Percentiles rank a stretch among this genome's conserved stretches.
These are phyloP conservation scores for Otolemur garnettii DNA, from an alignment of 2,113 vertebrate genomes.

Conservation along the genomic window DNA sequence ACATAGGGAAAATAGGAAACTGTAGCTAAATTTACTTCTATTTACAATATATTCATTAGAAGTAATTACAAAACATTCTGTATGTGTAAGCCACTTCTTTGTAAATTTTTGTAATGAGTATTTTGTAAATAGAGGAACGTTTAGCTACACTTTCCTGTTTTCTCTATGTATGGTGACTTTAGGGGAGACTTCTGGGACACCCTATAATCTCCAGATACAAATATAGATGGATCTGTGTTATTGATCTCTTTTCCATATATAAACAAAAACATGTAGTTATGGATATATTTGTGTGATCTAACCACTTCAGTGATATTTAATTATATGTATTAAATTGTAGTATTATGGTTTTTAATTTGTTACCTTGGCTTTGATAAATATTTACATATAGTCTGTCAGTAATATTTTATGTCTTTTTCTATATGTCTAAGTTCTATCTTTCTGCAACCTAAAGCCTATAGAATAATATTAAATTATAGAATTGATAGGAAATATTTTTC, in stretches of 20 bases:
- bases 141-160: too few species aligned
- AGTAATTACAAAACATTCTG: too few species aligned
- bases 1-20: too few species aligned
- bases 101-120: too few species aligned
- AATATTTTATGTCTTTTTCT: neutral
- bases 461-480: neutral
- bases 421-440: neutral
- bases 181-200: too few species aligned
- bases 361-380: neutral
- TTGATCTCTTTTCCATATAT: neutral
- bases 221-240: too few species aligned
- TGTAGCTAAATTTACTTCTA: too few species aligned
- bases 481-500: neutral
- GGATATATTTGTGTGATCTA: neutral
- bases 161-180: too few species aligned
- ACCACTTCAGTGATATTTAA: neutral
- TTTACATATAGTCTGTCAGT: neutral
- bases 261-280: neutral
- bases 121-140: too few species aligned
- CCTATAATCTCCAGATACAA: too few species aligned
- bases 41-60: too few species aligned
- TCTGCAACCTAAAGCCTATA: neutral
- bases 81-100: too few species aligned
- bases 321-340: neutral
- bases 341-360: neutral